These are phyloP conservation scores for Bursaphelenchus okinawaensis DNA, from an alignment of 2,888 invertebrate species.

Conservation along the genomic window DNA sequence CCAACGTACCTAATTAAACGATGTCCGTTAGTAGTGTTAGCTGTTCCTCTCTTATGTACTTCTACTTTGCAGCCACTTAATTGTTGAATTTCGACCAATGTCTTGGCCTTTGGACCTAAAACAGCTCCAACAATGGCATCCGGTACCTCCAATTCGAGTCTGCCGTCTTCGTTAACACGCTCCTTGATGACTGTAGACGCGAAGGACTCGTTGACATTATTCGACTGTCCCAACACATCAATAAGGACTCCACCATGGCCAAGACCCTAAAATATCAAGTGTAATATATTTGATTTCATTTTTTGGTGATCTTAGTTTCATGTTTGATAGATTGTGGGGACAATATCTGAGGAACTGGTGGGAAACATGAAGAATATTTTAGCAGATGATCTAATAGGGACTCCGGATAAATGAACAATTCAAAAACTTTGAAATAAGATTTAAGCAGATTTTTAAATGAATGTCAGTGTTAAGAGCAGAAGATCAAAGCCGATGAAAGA, in stretches of 20 bases:
- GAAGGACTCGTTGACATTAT: conserved; percentile 22
- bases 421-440: too few relatives aligned
- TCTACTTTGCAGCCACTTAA: conserved; percentile 93
- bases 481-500: too few relatives aligned
- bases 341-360: too few relatives aligned
- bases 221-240: conserved; percentile 36
- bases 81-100: conserved; percentile 77
- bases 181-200: conserved; percentile 34
- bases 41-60: conserved; percentile 63
- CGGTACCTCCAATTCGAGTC: conserved; percentile 29
- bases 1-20: conserved; percentile 40
- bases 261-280: conserved; percentile 12
- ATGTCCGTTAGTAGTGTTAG: conserved; percentile 24
- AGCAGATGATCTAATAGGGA: too few relatives aligned
- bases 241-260: conserved; percentile 30
- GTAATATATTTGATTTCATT: too few relatives aligned
- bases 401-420: too few relatives aligned
- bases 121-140: conserved; percentile 73
- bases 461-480: too few relatives aligned
- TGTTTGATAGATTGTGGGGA: neutral
- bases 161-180: conserved; percentile 27
- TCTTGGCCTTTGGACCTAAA: conserved; percentile 89
- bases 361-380: too few relatives aligned
- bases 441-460: too few relatives aligned
- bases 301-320: too few relatives aligned